Evolutionary conservation across 2,888 invertebrate genomes (phyloP).

Genomic region (Crepidodera aurea): DNA sequence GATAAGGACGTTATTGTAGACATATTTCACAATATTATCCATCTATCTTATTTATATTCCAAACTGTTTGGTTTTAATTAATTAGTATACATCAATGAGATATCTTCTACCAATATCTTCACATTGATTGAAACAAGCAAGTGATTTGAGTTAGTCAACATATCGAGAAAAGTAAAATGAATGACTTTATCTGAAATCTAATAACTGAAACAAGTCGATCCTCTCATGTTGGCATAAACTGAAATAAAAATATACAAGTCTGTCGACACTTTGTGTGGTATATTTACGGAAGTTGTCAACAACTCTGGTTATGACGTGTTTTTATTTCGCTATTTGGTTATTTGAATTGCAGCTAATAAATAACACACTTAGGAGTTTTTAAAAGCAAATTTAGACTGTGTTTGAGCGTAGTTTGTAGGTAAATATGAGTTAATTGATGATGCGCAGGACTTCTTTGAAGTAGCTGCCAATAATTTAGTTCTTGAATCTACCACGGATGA

Average conservation of each 20-base stretch:
- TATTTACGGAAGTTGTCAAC: conserved; percentile 11
- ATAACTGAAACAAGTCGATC: conserved; percentile 5
- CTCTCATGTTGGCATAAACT: neutral
- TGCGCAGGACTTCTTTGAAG: neutral
- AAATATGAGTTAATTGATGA: neutral
- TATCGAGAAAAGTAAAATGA: conserved; percentile 15
- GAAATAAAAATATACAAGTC: conserved; percentile 4
- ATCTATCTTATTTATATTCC: no score
- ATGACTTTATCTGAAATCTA: conserved; percentile 33
- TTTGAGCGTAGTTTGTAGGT: neutral
- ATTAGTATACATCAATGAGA: neutral
- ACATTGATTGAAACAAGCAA: neutral
- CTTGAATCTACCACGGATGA: neutral
- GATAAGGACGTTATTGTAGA: no score
- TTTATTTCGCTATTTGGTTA: neutral
- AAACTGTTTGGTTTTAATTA: neutral
- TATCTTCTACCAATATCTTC: neutral
- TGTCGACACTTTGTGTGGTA: conserved; percentile 11
- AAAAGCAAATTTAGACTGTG: neutral
- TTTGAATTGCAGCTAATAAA: neutral
- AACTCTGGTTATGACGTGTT: neutral
- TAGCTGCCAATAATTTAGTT: neutral
- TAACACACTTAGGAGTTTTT: neutral
- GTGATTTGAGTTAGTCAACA: neutral
- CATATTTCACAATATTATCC: no score